Base-by-base conservation (phyloP, 2,888 invertebrate genomes). In the Sarcophaga variegata region DNA sequence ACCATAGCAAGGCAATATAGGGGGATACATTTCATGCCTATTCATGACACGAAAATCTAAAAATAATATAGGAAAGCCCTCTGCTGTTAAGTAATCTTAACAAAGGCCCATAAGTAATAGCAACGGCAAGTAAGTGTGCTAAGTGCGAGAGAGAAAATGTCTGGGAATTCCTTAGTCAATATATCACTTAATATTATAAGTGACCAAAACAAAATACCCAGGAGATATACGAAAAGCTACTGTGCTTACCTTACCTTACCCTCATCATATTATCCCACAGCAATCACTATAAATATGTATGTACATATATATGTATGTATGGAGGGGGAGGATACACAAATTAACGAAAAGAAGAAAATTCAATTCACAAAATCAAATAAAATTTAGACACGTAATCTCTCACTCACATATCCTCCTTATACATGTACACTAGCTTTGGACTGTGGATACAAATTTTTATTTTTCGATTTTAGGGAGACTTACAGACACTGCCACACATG, bases 41-140 rank as follows among this genome's bases (percentile, higher is more conserved):
- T 45, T 22, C 49, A 37, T 37, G 37, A 10, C 37, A 37, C 37
- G 37, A 77, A 69, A 70, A 49, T 22, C 59, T 17, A 79, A 70
- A 70, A 63, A 66, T 11, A 64, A 78, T 37, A 78, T 62, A 27
- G n/a, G 25, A 76, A 71, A 86, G 60, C 69, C n/a, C 69, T 37
- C 37, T 37, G 37, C 37, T 62, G 70, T 62, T 79, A 66, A 72
- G 72, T 70, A 60, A 37, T 66, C 79, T 70, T 25, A 81, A 64
- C 71, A 77, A 69, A 81, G 85, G 82, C 80, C 82, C 75, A 71
- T 79, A 84, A 80, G 76, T 72, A 85, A 47, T 59, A 71, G 62
- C 8, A 45, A 20, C 6, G 17, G 54, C 12, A 17, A 74, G 25
- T 79, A 47, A 70, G 66, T 49, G 49, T 54, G 17, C 12, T 4